A percentile compares a stretch with the other conserved stretches of the same genome.
Conservation (phyloP, 1,140 invertebrate genomes). For the Musca domestica region DNA sequence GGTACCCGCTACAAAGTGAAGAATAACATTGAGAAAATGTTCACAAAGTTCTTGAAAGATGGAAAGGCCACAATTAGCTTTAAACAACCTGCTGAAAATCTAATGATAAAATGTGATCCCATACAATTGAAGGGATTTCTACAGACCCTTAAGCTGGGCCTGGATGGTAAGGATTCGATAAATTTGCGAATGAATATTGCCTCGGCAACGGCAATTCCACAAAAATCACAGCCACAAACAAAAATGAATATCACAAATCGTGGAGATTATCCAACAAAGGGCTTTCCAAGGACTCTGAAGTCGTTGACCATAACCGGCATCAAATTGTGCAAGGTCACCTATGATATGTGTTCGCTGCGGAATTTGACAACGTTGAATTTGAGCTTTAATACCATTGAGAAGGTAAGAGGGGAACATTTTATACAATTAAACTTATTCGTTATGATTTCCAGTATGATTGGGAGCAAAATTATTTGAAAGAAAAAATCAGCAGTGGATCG, state of each 20-base stretch:
- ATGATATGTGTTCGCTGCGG: conserved; percentile 64
- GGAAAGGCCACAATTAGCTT: conserved; percentile 74
- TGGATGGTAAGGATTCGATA: conserved; percentile 61
- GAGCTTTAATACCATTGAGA: conserved; percentile 71
- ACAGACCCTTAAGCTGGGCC: conserved; percentile 61
- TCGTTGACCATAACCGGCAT: conserved; percentile 58
- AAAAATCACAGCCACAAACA: conserved; percentile 54
- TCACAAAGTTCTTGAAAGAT: conserved; percentile 67
- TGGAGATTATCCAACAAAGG: conserved; percentile 67
- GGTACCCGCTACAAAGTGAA: conserved; percentile 68
- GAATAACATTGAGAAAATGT: conserved; percentile 65
- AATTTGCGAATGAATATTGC: conserved; percentile 58
- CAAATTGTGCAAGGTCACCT: conserved; percentile 63
- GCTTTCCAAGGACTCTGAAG: conserved; percentile 61
- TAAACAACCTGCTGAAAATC: conserved; percentile 66
- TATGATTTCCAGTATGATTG: too few relatives aligned
- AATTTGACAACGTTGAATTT: conserved; percentile 71
- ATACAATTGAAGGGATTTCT: conserved; percentile 70
- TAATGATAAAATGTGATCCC: conserved; percentile 66
- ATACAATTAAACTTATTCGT: background rate
- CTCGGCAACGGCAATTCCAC: conserved; percentile 54
- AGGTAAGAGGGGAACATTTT: conserved; percentile 31
- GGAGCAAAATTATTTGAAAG: too few relatives aligned
- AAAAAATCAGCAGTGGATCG: too few relatives aligned
- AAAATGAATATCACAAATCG: conserved; percentile 63